These are phyloP conservation scores for Otolemur garnettii DNA, from an alignment of 2,113 vertebrate genomes.

Conservation along the genomic window DNA sequence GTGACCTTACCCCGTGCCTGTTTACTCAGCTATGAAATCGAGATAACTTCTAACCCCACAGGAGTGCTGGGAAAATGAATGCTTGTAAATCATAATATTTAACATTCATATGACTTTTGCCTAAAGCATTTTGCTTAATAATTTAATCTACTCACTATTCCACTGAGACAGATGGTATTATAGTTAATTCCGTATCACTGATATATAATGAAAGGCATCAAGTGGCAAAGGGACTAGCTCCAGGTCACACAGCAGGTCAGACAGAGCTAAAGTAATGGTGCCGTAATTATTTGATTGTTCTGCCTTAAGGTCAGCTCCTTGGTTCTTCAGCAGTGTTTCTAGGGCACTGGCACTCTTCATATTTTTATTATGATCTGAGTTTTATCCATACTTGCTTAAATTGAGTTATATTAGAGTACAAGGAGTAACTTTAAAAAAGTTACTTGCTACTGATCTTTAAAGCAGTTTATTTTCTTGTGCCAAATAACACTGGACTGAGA, in stretches of 20 bases:
- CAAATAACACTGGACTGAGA: constrained; percentile 33
- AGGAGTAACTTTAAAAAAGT: not conserved
- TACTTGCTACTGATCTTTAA: constrained; percentile 44
- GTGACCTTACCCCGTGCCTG: constrained; percentile 63
- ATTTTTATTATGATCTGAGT: constrained; percentile 9
- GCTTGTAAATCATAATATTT: constrained; percentile 84
- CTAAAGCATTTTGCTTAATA: constrained; percentile 77
- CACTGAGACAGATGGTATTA: constrained; percentile 57
- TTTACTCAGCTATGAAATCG: constrained; percentile 71
- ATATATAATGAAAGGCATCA: constrained; percentile 10
- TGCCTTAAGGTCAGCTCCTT: not conserved
- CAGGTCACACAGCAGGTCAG: constrained; percentile 54
- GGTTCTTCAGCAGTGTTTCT: constrained; percentile 39
- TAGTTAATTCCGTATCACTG: constrained; percentile 54
- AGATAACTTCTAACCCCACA: constrained; percentile 77
- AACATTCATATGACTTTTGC: constrained; percentile 79
- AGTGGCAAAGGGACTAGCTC: constrained; percentile 56
- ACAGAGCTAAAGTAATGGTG: not conserved
- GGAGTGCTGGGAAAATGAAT: constrained; percentile 76
- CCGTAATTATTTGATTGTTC: constrained; percentile 7
- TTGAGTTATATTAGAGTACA: constrained; percentile 33
- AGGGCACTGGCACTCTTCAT: not conserved
- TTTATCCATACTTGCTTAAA: constrained; percentile 48
- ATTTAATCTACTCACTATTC: constrained; percentile 79
- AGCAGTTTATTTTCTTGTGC: constrained; percentile 51